Conservation (phyloP, 2,888 invertebrate genomes). For the Aromia moschata region DNA sequence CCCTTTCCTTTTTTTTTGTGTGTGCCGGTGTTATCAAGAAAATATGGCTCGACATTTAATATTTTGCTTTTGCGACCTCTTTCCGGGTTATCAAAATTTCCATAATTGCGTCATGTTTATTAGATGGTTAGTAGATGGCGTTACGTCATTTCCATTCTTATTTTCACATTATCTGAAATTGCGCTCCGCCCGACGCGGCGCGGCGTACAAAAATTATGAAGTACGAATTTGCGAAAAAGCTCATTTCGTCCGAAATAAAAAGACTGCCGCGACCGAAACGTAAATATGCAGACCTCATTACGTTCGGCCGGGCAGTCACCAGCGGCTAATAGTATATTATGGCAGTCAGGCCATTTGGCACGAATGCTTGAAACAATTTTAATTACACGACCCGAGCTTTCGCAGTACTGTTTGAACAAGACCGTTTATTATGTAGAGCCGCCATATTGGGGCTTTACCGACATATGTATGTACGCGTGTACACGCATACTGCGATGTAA, state of each 20-base stretch:
- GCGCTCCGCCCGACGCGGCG: no score
- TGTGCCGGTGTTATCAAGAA: no score
- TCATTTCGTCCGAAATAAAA: conserved; percentile 15
- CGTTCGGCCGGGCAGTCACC: conserved; percentile 7
- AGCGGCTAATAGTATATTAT: conserved; percentile 22
- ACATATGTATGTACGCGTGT: conserved; percentile 42
- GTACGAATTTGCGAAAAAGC: conserved; percentile 18
- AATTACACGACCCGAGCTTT: conserved; percentile 43
- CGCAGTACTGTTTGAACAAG: conserved; percentile 36
- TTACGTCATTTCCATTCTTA: no score
- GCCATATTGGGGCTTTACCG: conserved; percentile 37
- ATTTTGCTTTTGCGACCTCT: no score
- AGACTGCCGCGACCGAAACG: conserved; percentile 10
- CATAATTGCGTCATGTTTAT: no score
- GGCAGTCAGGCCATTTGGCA: conserved; percentile 33
- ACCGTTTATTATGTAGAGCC: conserved; percentile 39
- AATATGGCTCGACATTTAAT: no score
- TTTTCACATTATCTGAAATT: no score
- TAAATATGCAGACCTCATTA: conserved; percentile 22
- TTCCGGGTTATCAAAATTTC: no score
- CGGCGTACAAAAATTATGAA: neutral
- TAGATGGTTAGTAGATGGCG: no score
- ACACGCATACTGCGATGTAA: conserved; percentile 42
- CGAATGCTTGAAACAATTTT: conserved; percentile 46
- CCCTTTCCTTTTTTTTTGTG: no score